These are phyloP conservation scores for Ochotona curzoniae DNA, from an alignment of 2,113 vertebrate genomes.

Conservation along the genomic window DNA sequence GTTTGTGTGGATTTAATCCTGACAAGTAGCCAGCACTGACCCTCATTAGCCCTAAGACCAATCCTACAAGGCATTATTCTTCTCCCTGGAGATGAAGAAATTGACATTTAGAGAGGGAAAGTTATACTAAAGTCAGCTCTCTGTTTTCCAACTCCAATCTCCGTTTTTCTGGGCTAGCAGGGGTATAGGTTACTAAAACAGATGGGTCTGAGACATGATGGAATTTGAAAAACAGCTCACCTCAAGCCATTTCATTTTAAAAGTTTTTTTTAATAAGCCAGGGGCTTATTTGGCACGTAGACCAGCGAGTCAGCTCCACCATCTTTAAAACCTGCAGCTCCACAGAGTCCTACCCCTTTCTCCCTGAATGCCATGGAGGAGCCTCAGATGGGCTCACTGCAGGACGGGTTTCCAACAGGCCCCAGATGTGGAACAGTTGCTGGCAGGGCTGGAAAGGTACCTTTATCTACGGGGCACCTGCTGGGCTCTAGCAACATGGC, in stretches of 20 bases:
- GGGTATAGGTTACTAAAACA: neutral
- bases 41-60: neutral
- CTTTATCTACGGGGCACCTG: too few relatives aligned
- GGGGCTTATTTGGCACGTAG: neutral
- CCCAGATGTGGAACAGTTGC: neutral
- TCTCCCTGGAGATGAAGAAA: neutral
- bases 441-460: neutral
- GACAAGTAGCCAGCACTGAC: neutral
- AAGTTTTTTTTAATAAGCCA: neutral
- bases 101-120: neutral
- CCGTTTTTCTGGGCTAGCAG: neutral
- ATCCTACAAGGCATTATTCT: neutral
- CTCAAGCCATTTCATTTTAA: neutral
- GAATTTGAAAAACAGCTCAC: neutral
- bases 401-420: neutral
- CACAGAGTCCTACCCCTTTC: neutral
- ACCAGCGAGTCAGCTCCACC: neutral
- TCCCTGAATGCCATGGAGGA: neutral
- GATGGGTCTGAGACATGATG: neutral
- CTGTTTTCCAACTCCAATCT: neutral
- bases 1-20: neutral
- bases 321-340: conserved; percentile 9
- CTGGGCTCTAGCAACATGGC: neutral
- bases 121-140: neutral
- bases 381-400: neutral